These are phyloP conservation scores for Tenthredo notha DNA, from an alignment of 2,888 invertebrate genomes.

Conservation along the genomic window DNA sequence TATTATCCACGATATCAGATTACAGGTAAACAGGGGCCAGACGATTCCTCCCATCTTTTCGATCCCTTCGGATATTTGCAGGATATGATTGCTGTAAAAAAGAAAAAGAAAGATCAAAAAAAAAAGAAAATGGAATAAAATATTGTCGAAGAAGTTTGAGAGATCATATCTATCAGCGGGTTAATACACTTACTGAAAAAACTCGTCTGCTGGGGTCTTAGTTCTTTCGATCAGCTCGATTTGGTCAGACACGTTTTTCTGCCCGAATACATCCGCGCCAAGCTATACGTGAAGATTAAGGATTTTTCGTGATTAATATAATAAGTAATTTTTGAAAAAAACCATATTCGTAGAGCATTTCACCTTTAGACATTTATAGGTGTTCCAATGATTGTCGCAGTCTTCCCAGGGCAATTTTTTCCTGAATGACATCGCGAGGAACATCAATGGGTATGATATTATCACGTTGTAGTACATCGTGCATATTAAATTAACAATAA, in stretches of 20 bases:
- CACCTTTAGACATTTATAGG: constrained; percentile 85
- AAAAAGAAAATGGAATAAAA: constrained; percentile 31
- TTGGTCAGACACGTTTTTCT: constrained; percentile 59
- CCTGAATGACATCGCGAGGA: constrained; percentile 86
- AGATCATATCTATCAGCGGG: constrained; percentile 16
- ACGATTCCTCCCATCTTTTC: constrained; percentile 88
- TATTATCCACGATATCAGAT: constrained; percentile 88
- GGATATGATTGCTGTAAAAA: constrained; percentile 85
- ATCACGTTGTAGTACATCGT: constrained; percentile 92
- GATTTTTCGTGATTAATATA: no score
- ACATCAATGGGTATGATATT: constrained; percentile 91
- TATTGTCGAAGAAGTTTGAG: neutral
- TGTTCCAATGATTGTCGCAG: constrained; percentile 92
- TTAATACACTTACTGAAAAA: constrained; percentile 86
- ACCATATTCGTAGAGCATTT: neutral
- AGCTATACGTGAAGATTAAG: constrained; percentile 69
- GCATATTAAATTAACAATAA: constrained; percentile 89
- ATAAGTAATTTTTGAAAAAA: no score
- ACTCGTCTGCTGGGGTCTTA: constrained; percentile 89
- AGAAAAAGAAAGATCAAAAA: no score
- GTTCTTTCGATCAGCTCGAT: constrained; percentile 69
- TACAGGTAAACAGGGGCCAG: constrained; percentile 89
- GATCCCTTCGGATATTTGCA: constrained; percentile 88
- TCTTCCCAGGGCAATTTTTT: constrained; percentile 87
- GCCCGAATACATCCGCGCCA: constrained; percentile 61